These are phyloP conservation scores for Hippoglossus stenolepis DNA, from an alignment of 2,113 vertebrate genomes.

Conservation along the genomic window DNA sequence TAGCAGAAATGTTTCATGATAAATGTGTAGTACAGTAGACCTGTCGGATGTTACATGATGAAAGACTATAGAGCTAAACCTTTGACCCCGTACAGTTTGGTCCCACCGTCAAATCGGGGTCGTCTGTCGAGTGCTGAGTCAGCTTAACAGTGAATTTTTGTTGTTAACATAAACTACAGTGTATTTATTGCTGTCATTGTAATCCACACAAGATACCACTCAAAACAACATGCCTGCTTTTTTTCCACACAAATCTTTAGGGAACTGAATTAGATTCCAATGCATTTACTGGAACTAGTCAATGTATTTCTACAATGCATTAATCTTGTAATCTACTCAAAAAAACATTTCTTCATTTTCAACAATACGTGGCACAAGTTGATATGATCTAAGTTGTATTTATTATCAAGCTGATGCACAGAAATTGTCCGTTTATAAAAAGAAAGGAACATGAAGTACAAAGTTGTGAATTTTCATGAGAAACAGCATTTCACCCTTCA, in stretches of 20 bases:
- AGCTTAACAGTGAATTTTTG: slow-evolving; percentile 23
- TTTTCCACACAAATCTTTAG: not conserved
- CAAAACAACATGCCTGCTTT: slow-evolving; percentile 1
- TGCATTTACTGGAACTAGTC: too few relatives aligned
- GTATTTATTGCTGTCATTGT: slow-evolving; percentile 19
- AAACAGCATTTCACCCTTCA: slow-evolving; percentile 38
- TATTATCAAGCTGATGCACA: slow-evolving; percentile 6
- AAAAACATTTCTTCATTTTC: not conserved
- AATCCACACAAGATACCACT: slow-evolving; percentile 10
- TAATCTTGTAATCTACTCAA: not conserved
- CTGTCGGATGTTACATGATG: slow-evolving; percentile 21
- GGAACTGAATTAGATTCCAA: not conserved
- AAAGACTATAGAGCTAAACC: slow-evolving; percentile 35
- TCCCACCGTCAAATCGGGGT: slow-evolving; percentile 70
- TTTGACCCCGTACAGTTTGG: slow-evolving; percentile 72
- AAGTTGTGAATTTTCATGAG: not conserved
- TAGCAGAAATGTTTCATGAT: slow-evolving; percentile 21
- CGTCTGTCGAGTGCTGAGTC: slow-evolving; percentile 11
- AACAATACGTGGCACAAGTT: slow-evolving; percentile 50
- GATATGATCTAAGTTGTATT: slow-evolving; percentile 10
- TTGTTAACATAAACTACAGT: slow-evolving; percentile 29
- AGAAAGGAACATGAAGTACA: not conserved
- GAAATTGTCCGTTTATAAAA: not conserved
- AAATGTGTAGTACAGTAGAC: not conserved
- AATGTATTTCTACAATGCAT: not conserved